Percentiles rank a stretch among this genome's conserved stretches.
Evolutionary conservation across 30 jellyfish, hydroid and myxozoan species (phyloP).

Genomic region (Pelagia noctiluca): DNA sequence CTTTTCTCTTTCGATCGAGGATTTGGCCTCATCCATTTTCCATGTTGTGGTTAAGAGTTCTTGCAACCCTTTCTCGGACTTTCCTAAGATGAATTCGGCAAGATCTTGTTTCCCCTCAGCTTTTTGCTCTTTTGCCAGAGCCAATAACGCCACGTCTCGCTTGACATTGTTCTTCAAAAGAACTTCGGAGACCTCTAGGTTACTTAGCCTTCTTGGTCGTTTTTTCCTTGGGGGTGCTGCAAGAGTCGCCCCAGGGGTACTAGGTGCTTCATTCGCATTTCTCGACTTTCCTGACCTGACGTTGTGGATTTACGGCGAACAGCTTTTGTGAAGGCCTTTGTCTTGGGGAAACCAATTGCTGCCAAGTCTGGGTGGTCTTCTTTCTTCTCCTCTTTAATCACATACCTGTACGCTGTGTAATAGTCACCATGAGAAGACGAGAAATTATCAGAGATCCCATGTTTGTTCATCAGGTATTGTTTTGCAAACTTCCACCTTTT

Average conservation of each 20-base stretch:
- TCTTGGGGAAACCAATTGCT: neutral
- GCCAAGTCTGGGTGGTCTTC: neutral
- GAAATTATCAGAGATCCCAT: neutral
- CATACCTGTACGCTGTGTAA: neutral
- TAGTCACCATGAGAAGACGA: neutral
- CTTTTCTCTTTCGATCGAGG: neutral
- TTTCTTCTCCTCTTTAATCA: neutral
- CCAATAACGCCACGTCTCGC: neutral
- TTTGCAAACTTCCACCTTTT: neutral
- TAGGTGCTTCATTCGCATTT: neutral
- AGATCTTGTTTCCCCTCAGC: neutral
- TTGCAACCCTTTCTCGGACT: neutral
- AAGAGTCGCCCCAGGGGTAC: neutral
- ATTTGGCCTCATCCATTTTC: neutral
- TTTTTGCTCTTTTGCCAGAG: conserved; percentile 1
- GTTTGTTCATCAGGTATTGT: neutral
- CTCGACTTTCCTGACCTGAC: neutral
- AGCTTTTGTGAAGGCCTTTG: neutral
- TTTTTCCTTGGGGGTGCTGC: neutral
- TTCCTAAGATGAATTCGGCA: neutral
- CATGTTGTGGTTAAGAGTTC: neutral
- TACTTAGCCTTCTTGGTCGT: neutral
- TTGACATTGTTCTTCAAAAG: no score
- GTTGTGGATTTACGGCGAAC: no score
- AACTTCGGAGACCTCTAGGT: no score